Evolutionary conservation across 1,140 invertebrate species (phyloP), one percentile per base, ranked within the genome.

Genomic region (Panonychus citri): DNA sequence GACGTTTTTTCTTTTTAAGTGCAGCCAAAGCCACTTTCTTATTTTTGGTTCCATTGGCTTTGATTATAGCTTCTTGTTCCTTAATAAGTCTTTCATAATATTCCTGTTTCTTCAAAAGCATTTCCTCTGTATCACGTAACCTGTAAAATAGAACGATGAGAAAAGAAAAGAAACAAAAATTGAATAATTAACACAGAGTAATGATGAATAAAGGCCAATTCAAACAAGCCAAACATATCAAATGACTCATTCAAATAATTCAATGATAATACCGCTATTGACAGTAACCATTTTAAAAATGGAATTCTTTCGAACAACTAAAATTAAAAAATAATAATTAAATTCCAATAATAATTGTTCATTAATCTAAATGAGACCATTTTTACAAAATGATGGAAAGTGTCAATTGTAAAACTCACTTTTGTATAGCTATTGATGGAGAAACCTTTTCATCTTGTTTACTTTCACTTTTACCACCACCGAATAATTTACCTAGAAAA

Each of bases 71-170:
- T 56, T 94, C 69, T 74, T 97, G 91, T 62, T 80, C 70, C 64
- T 89, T 81, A 62, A 98, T 89, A 77, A 97, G 97, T 62, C 83
- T 85, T 69, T 98, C 93, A 30, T 98, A 73, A 73, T 89, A 96
- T 56, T 93, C 88, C 66, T 95, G 89, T 71, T 97, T 98, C 68
- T 99, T 99, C n/a, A 85, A 75, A 37, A 99, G 75, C 81, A 98
- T 85, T 68, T 96, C 91, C 68, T 98, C 93, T 0, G 88, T 91
- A 71, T 94, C 89, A 54, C 90, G 76, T 49, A 99, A 74, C 57
- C 68, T 65, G 19, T 3, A 12, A 57, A 3, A 40, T 27, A 52
- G 3, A 7, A 40, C n/a, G 19, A 40, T 40, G 39, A 40, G 2
- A 3, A 40, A 3, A 13, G 19, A 17, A 40, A 2, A 3, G 13